These are phyloP conservation scores for Brassicogethes aeneus DNA, from an alignment of 2,888 invertebrate species.

Conservation along the genomic window DNA sequence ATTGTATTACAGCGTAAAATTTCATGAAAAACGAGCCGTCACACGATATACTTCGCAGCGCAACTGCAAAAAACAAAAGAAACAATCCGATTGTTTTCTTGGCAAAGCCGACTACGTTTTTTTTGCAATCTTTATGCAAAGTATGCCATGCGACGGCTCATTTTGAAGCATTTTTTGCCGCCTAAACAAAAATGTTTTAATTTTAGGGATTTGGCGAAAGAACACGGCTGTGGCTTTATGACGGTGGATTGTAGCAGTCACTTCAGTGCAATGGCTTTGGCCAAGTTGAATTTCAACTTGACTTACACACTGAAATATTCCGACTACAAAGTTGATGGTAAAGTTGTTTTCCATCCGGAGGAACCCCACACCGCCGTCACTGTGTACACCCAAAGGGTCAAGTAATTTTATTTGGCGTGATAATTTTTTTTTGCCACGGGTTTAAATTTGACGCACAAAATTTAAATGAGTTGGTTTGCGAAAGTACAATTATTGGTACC, in stretches of 20 bases:
- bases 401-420: too few relatives aligned
- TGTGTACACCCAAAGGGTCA: constrained; percentile 27
- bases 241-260: constrained; percentile 68
- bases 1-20: too few relatives aligned
- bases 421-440: too few relatives aligned
- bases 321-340: constrained; percentile 55
- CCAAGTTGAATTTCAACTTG: constrained; percentile 60
- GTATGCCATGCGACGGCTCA: not conserved
- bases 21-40: too few relatives aligned
- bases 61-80: too few relatives aligned
- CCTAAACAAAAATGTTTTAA: not conserved
- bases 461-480: too few relatives aligned
- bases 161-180: not conserved
- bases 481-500: too few relatives aligned
- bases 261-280: constrained; percentile 65
- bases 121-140: not conserved
- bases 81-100: too few relatives aligned
- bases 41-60: too few relatives aligned
- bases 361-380: constrained; percentile 35
- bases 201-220: constrained; percentile 49
- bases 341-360: constrained; percentile 56
- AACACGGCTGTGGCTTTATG: constrained; percentile 49
- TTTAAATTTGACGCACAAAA: too few relatives aligned
- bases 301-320: constrained; percentile 55
- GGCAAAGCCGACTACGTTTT: not conserved